These are phyloP conservation scores for Anomalospiza imberbis DNA, from an alignment of 2,797 vertebrate genomes.

Conservation along the genomic window DNA sequence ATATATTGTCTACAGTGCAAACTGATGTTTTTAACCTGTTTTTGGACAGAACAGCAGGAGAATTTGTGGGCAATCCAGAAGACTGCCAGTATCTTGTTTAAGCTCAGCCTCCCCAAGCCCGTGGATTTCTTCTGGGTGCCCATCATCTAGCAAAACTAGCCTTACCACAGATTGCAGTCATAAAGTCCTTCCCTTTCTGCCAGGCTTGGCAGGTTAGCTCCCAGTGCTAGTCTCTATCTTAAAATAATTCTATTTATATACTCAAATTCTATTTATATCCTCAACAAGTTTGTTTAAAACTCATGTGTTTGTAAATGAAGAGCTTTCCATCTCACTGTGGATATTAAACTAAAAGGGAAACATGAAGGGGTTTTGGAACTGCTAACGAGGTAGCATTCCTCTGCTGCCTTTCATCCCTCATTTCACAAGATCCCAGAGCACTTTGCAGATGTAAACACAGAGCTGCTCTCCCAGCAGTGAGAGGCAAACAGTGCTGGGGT, in stretches of 20 bases:
- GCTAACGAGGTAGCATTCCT: not conserved
- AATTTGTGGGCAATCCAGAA: not conserved
- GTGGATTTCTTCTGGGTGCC: not conserved
- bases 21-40: not conserved
- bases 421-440: conserved; percentile 1
- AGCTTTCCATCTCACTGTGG: not conserved
- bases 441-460: not conserved
- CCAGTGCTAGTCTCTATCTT: not conserved
- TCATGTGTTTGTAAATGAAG: not conserved
- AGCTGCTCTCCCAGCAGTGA: not conserved
- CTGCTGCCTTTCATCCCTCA: not conserved
- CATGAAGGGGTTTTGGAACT: not conserved
- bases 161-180: not conserved
- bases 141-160: not conserved
- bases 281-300: not conserved
- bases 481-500: not conserved
- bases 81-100: not conserved
- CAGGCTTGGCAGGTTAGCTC: not conserved
- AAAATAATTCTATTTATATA: not conserved
- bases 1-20: not conserved
- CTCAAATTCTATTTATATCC: not conserved
- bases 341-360: not conserved
- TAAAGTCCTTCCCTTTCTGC: not conserved
- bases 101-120: not conserved
- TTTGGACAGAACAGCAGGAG: not conserved